Percentiles rank a stretch among this genome's conserved stretches.
Evolutionary conservation across 2,888 invertebrate genomes (phyloP).

Genomic region (Microplitis deprimator): DNA sequence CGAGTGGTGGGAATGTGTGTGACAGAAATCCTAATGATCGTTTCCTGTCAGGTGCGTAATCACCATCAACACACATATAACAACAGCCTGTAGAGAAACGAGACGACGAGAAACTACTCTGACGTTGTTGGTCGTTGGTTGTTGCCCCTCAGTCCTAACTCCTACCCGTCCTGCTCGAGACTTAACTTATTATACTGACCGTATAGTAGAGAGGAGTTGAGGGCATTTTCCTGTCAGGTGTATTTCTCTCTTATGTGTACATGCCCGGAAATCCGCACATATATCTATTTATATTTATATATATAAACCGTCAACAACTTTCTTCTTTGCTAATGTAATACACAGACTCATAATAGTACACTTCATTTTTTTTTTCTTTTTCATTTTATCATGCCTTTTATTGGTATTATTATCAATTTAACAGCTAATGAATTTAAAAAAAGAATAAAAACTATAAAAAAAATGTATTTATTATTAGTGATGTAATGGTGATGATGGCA

Average conservation of each 20-base stretch:
- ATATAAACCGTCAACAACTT: neutral
- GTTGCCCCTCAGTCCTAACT: too few species aligned
- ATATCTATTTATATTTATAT: neutral
- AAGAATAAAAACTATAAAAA: neutral
- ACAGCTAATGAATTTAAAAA: neutral
- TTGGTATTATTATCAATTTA: neutral
- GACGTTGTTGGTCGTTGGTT: too few species aligned
- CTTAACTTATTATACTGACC: too few species aligned
- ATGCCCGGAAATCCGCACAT: conserved; percentile 18
- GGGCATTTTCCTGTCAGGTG: conserved; percentile 47
- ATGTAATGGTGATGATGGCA: neutral
- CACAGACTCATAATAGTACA: neutral
- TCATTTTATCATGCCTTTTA: neutral
- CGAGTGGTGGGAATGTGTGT: conserved; percentile 35
- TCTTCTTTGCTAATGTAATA: neutral
- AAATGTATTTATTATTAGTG: neutral
- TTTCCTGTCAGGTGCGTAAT: conserved; percentile 54
- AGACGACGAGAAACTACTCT: too few species aligned
- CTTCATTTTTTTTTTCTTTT: too few species aligned
- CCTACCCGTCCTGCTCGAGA: too few species aligned
- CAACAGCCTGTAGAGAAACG: too few species aligned
- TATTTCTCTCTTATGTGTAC: conserved; percentile 23
- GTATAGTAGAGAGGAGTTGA: conserved; percentile 18
- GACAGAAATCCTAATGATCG: conserved; percentile 55
- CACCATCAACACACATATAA: neutral